These are phyloP conservation scores for Sylvia borin DNA, from an alignment of 2,797 vertebrate genomes.

Conservation along the genomic window DNA sequence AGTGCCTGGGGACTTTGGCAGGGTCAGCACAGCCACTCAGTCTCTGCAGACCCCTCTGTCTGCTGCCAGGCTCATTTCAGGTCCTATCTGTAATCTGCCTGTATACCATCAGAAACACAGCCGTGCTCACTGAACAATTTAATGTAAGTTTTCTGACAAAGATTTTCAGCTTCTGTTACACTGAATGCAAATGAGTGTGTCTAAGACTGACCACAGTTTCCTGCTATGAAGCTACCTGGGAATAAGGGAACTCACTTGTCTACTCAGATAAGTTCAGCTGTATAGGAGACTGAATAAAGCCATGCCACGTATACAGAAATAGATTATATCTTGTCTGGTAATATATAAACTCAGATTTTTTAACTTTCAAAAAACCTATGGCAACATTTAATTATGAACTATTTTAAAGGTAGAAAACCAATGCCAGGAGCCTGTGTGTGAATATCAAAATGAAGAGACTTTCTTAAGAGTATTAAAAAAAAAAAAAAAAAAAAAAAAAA, in stretches of 20 bases:
- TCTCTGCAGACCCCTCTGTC: neutral
- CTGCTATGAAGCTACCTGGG: neutral
- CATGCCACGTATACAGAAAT: neutral
- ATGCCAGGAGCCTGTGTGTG: neutral
- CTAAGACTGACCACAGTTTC: neutral
- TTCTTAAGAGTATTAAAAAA: neutral
- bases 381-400: neutral
- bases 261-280: neutral
- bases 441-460: neutral
- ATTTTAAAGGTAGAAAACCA: neutral
- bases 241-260: neutral
- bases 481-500: neutral
- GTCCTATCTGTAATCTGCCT: neutral
- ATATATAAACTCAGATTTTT: neutral
- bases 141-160: neutral
- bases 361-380: neutral
- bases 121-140: neutral
- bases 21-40: neutral
- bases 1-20: neutral
- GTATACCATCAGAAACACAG: neutral
- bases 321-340: neutral
- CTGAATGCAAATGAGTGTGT: neutral
- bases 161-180: neutral
- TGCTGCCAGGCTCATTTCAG: neutral
- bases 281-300: neutral